A percentile compares a stretch with the other conserved stretches of the same genome.
phyloP scores from a whole-genome alignment of 2,113 vertebrate species.

The Phrynosoma platyrhinos region DNA sequence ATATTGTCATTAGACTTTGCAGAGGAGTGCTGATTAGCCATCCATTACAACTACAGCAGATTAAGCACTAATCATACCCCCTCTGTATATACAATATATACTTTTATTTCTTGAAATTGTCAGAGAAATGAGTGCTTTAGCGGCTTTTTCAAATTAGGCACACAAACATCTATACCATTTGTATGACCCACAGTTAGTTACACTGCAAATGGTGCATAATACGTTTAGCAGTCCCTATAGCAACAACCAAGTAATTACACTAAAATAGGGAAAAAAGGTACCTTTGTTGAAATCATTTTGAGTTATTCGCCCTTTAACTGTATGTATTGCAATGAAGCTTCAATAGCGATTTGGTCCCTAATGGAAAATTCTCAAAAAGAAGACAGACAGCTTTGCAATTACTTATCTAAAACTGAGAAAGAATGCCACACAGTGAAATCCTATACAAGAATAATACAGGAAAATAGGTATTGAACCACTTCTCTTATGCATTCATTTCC shows the following conservation, averaged over 20 bases:
- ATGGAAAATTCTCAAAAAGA: constrained; percentile 34
- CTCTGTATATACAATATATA: constrained; percentile 28
- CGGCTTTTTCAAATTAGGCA: constrained; percentile 60
- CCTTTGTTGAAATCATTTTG: constrained; percentile 47
- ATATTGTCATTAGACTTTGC: constrained; percentile 37
- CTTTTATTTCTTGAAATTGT: constrained; percentile 48
- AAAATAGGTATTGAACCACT: neutral
- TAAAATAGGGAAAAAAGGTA: constrained; percentile 54
- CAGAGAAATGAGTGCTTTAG: constrained; percentile 60
- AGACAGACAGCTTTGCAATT: constrained; percentile 29
- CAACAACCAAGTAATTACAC: constrained; percentile 62
- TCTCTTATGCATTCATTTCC: neutral
- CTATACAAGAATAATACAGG: neutral
- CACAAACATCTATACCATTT: constrained; percentile 56
- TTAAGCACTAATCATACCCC: constrained; percentile 42
- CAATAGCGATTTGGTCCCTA: constrained; percentile 20
- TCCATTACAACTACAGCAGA: constrained; percentile 27
- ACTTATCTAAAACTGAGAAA: constrained; percentile 22
- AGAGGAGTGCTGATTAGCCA: constrained; percentile 31
- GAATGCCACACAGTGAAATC: constrained; percentile 17
- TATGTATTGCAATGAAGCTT: constrained; percentile 33
- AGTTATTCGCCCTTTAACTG: constrained; percentile 46
- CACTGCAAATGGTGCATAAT: constrained; percentile 43
- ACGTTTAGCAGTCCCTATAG: constrained; percentile 56
- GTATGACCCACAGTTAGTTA: constrained; percentile 53